Evolutionary conservation across 1,140 invertebrate species (phyloP), one percentile per base, ranked within the genome.

Genomic region (Luehdorfia chinensis): DNA sequence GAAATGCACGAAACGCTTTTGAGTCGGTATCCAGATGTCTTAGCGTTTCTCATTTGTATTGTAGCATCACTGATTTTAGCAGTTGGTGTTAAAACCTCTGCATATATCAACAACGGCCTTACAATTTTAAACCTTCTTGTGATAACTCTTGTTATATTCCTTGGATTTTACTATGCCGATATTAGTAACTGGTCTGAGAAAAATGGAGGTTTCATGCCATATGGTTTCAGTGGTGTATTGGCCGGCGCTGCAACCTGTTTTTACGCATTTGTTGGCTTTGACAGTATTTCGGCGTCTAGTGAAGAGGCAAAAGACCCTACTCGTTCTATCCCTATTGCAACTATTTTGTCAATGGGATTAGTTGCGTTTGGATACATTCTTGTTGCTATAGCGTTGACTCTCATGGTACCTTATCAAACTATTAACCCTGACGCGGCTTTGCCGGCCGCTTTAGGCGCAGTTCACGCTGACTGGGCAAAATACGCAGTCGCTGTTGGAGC

Each of bases 181-280:
- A 67, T 91, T 1, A 79, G 87, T 0, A 97, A 97, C 63, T 98
- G 96, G 96, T 92, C 90, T 0, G 88, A 77, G 27, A 83, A 88
- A 5, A 88, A 91, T 47, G 91, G 92, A 2, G 95, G 95, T 6
- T 94, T 97, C 70, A 84, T 96, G 55, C 95, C 96, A 0, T 96
- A 88, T 66, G 94, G 95, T n/a, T 88, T 94, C 41, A 88, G 88
- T 1, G 94, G 94, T 0, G 92, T 95, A 0, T 84, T 94, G 12
- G 90, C 92, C 1, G 95, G 94, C 11, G 95, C 96, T 1, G 96
- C 96, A 0, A 94, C 94, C 2, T 96, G 94, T 78, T 97, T 97
- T 64, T 97, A 96, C 66, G 95, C 95, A 0, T 97, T 94, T 61
- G 93, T 96, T 7, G 95, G 94, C 0, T 86, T 86, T 62, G 95